Base-by-base conservation (phyloP, 1,140 invertebrate species). In the Akabosia matsudoensis region DNA sequence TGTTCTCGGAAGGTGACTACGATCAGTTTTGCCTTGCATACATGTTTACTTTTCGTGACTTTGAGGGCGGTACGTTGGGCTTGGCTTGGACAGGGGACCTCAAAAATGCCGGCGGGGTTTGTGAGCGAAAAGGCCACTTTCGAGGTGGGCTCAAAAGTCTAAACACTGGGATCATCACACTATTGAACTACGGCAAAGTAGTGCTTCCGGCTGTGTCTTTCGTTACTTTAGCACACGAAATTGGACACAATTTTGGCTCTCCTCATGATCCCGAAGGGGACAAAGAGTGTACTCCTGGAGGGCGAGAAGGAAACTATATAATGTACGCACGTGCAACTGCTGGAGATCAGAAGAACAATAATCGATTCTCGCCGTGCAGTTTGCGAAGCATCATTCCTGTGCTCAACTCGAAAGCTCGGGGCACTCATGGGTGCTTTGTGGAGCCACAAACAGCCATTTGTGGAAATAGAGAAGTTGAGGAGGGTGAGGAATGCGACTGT, bases 11-110 rank as follows among this genome's bases (percentile, higher is more conserved):
- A 89, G 93, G 97, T 84, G 95, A 99, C 85, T 98, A 99, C 85
- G 95, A 98, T 84, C 93, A 94, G 18, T 99, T 98, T 86, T 99
- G 97, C 84, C 87, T 99, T 82, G 97, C 97, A 51, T 99, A 99
- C 85, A 97, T 99, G 91, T 98, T 99, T 84, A 99, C 97, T 1
- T 99, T 98, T 85, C 88, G 97, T 51, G 97, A 99, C 85, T 99
- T 99, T 84, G 95, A 97, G 84, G 97, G 97, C 88, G 97, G 97
- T 61, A 99, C 97, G 0, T 85, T 99, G 72, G 97, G 97, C 7
- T 85, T 99, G 37, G 97, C 97, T 1, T 99, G 97, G 97, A 97
- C 95, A 0, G 94, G 94, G 0, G 95, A 97, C 85, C 86, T 97
- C 18, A 96, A 96, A 82, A 96, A 97, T 84, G 94, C 95, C 14